Base-by-base conservation (phyloP, 2,113 vertebrate genomes). In the Excalfactoria chinensis region DNA sequence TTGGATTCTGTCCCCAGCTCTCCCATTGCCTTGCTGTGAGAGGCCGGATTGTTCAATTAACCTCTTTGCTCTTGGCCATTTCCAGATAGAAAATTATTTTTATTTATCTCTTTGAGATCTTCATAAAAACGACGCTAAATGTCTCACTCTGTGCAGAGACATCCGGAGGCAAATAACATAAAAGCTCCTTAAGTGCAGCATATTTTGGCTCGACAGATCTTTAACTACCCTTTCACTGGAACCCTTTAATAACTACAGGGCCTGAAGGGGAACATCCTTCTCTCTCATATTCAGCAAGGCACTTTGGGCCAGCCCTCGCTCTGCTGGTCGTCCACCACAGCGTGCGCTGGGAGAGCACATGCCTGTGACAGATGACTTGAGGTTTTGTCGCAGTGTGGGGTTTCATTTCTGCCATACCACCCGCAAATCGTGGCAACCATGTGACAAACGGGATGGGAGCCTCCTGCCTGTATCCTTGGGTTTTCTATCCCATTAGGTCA, bases 101-200 rank as follows among this genome's bases (percentile, higher is more conserved):
- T 58, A 28, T 93, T 88, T 93, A n/a, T 78, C 49, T 69, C 63
- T 67, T 76, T 43, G 71, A 94, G 63, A 70, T 79, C 67, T 92
- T 21, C 89, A 19, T 87, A 11, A 82, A 85, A 95, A 75, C 28
- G 66, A 70, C 13, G 14, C 44, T 40, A 19, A 35, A 23, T 48
- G 25, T 86, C 22, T 78, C 44, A 23, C 46, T 80, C 72, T 59
- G 84, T 22, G 68, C 44, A 68, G n/a, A 82, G 78, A 62, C 62
- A 44, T 58, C 84, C 71, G 68, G 74, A 93, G 86, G 62, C 70
- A 86, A 74, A 69, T 35, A 20, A n/a, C 46, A n/a, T 5, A 35
- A 89, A 75, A 95, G 58, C 84, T 84, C 41, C 0, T 0, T 75
- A 46, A 92, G 11, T 48, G 62, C 71, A 70, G 91, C 59, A 8